Evolutionary conservation across 1,140 invertebrate species (phyloP).

Genomic region (Leptinotarsa defecta): DNA sequence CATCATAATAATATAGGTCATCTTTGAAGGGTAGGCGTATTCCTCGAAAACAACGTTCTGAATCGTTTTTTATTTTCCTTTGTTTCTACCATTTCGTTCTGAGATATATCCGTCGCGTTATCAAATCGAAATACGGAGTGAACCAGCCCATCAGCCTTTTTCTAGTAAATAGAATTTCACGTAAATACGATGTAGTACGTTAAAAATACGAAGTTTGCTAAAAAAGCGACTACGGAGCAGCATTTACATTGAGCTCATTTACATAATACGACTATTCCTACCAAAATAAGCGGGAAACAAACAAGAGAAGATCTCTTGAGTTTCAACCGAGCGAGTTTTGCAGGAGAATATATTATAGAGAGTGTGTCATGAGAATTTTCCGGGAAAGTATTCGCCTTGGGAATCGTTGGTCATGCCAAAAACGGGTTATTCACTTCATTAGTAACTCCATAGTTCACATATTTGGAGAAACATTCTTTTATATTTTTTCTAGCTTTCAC

Average conservation of each 20-base stretch:
- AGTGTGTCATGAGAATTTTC: neutral
- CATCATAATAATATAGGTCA: no score
- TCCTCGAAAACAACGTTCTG: no score
- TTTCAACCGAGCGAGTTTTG: constrained; percentile 4
- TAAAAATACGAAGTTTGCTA: constrained; percentile 21
- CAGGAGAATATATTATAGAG: neutral
- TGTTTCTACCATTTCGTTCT: no score
- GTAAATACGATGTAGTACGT: constrained; percentile 16
- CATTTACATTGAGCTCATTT: constrained; percentile 28
- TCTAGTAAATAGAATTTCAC: constrained; percentile 12
- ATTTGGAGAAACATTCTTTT: no score
- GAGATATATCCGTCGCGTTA: no score
- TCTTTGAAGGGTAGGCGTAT: no score
- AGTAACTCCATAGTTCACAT: no score
- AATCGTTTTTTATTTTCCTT: no score
- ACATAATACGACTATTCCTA: constrained; percentile 26
- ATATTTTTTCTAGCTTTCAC: no score
- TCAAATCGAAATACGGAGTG: neutral
- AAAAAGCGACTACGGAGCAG: constrained; percentile 12
- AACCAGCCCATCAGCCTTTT: constrained; percentile 4
- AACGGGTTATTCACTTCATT: no score
- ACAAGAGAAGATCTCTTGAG: constrained; percentile 18
- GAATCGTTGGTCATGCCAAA: no score
- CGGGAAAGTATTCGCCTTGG: no score
- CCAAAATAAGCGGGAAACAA: constrained; percentile 23